Evolutionary conservation across 2,797 vertebrate genomes (phyloP).

Genomic region (Cuculus canorus): DNA sequence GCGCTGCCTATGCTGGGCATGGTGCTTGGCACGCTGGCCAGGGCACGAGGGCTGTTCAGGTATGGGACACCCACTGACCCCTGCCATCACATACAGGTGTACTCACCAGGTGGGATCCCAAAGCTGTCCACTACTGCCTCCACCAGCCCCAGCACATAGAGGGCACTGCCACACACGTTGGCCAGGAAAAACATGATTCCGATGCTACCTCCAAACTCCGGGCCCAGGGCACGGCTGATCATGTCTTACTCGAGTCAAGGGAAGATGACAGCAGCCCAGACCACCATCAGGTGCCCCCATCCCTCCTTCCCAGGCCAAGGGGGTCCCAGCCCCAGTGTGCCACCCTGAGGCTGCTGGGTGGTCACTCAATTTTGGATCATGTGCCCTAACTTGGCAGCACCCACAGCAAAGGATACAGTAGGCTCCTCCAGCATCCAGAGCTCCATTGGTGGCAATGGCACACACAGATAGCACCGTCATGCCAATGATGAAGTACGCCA

Average conservation of each 20-base stretch:
- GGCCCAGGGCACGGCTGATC: slow-evolving; percentile 92
- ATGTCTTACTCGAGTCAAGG: slow-evolving; percentile 82
- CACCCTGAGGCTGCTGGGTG: not conserved
- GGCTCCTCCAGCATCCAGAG: slow-evolving; percentile 89
- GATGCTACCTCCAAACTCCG: slow-evolving; percentile 91
- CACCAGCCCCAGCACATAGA: slow-evolving; percentile 88
- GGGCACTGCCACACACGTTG: slow-evolving; percentile 88
- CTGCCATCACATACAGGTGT: rapidly evolving
- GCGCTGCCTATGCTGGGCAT: rapidly evolving
- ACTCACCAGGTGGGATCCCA: slow-evolving; percentile 82
- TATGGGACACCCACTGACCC: not conserved
- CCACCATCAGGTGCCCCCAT: not conserved
- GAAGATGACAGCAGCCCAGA: not conserved
- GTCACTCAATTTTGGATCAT: not conserved
- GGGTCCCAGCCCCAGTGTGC: not conserved
- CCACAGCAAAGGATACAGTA: slow-evolving; percentile 87
- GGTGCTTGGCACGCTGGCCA: not conserved
- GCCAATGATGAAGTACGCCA: slow-evolving; percentile 91
- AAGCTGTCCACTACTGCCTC: slow-evolving; percentile 87
- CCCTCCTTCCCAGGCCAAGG: not conserved
- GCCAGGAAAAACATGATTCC: slow-evolving; percentile 94
- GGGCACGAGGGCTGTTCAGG: rapidly evolving
- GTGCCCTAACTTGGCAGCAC: not conserved
- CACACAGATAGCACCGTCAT: slow-evolving; percentile 92
- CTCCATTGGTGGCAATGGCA: slow-evolving; percentile 92